A percentile compares a stretch with the other conserved stretches of the same genome.
These are phyloP conservation scores for Drosophila kuntzei DNA, from an alignment of 2,888 invertebrate species.

Conservation along the genomic window DNA sequence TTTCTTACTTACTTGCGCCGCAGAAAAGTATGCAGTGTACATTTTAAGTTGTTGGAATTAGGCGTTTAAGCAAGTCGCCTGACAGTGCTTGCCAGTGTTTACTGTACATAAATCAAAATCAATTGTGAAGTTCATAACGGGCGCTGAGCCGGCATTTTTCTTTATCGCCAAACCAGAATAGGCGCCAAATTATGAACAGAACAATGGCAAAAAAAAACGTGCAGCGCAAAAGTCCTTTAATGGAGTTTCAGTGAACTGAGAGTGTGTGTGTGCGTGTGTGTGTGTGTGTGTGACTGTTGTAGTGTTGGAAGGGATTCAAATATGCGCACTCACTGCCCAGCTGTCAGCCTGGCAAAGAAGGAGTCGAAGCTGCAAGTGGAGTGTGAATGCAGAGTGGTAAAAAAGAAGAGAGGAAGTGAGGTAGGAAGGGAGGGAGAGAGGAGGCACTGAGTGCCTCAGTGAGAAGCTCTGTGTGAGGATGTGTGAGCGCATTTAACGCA, in stretches of 20 bases:
- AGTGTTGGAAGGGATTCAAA: conserved; percentile 48
- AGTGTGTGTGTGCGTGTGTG: background rate
- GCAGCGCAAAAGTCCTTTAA: conserved; percentile 51
- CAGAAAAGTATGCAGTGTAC: background rate
- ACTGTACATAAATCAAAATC: conserved; percentile 55
- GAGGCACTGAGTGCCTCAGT: conserved; percentile 26
- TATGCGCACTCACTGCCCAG: conserved; percentile 77
- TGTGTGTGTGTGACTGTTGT: conserved; percentile 18
- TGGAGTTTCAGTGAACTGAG: conserved; percentile 34
- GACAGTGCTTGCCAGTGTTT: conserved; percentile 17
- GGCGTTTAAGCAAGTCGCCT: conserved; percentile 4
- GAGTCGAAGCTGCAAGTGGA: conserved; percentile 5
- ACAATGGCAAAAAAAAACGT: conserved; percentile 33
- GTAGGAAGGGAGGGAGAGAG: background rate
- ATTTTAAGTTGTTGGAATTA: conserved; percentile 8
- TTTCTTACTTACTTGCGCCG: background rate
- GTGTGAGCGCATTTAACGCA: conserved; percentile 79
- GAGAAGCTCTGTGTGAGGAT: conserved; percentile 23
- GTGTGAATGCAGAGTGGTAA: background rate
- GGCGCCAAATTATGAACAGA: conserved; percentile 47
- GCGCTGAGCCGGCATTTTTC: conserved; percentile 38
- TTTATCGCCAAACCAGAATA: conserved; percentile 30
- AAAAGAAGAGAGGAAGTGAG: background rate
- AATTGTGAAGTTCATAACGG: conserved; percentile 14
- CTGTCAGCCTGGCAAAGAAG: conserved; percentile 47